Conservation (phyloP, 2,113 vertebrate species). For the Cricetomys ansorgei region DNA sequence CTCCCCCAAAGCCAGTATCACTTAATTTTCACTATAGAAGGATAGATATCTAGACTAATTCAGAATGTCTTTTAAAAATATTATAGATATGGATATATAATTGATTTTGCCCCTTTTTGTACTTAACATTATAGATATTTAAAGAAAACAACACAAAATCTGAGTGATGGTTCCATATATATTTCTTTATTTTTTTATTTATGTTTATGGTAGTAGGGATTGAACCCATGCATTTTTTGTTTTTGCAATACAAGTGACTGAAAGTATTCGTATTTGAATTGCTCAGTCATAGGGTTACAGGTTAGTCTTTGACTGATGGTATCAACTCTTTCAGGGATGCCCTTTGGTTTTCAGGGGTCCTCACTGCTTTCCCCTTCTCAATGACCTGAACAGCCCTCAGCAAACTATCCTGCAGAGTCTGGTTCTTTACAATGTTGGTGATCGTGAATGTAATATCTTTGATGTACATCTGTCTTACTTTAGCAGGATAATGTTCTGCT, state of each 20-base stretch:
- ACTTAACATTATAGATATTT: constrained; percentile 55
- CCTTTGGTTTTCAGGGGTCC: not conserved
- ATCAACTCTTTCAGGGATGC: constrained; percentile 48
- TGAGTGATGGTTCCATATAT: not conserved
- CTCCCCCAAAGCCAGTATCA: not conserved
- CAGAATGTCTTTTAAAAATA: not conserved
- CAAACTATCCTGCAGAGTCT: constrained; percentile 72
- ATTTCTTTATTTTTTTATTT: not conserved
- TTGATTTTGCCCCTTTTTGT: not conserved
- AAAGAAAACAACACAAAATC: constrained; percentile 3
- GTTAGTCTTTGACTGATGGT: constrained; percentile 47
- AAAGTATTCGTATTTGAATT: not conserved
- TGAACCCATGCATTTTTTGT: not conserved
- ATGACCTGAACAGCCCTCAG: constrained; percentile 79
- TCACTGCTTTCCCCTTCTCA: constrained; percentile 68
- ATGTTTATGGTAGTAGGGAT: not conserved
- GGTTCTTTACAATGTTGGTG: constrained; percentile 76
- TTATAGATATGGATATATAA: not conserved
- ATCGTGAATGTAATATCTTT: constrained; percentile 70
- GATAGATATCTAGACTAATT: not conserved
- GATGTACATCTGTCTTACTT: constrained; percentile 64
- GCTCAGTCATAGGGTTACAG: not conserved
- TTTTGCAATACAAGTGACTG: constrained; percentile 33
- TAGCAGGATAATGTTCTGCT: constrained; percentile 70
- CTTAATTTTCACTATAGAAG: constrained; percentile 21